Base-by-base conservation (phyloP, 2,888 invertebrate genomes). In the Colletes collaris region DNA sequence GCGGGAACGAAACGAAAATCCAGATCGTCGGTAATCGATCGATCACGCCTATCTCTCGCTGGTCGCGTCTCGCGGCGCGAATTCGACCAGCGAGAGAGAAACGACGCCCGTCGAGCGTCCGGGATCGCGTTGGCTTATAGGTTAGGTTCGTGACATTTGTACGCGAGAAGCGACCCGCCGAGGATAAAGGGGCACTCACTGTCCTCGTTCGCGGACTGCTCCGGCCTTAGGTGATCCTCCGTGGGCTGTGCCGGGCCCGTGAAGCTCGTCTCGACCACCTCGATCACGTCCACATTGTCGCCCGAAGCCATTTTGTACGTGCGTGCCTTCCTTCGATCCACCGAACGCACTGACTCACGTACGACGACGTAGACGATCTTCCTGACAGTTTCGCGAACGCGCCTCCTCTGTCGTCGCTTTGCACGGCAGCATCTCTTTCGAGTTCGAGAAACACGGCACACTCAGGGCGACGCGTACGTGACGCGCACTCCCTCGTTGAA, bases 201-300 rank as follows among this genome's bases (percentile, higher is more conserved):
- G 86, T 94, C 95, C 82, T 95, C 94, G 86, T 95, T 94, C 87
- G 94, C 94, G 85, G 94, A 93, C 82, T 92, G 94, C 79, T 94
- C 94, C 91, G 95, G 92, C 86, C 94, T 94, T 85, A 94, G 94
- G 81, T 94, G 95, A 90, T 95, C 94, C 91, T 95, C 96, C 93
- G 80, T 64, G 56, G 76, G 74, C 60, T 85, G 89, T 64, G 84
- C 81, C 78, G 90, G 87, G 65, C 87, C 89, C 71, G 90, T 83
- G 83, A 92, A 88, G 91, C 95, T 95, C 93, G 95, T 95, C 93
- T 96, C 96, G 94, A 96, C 95, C 87, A 94, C 93, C 95, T 97
- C 97, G 92, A 97, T 97, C 93, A 95, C 95, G 94, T 97, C 96
- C 93, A 96, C 94, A 92, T 94, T 96, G 94, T 97, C 97, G 93